Evolutionary conservation across 2,888 invertebrate genomes (phyloP).

Genomic region (Drepanosiphum platanoidis): DNA sequence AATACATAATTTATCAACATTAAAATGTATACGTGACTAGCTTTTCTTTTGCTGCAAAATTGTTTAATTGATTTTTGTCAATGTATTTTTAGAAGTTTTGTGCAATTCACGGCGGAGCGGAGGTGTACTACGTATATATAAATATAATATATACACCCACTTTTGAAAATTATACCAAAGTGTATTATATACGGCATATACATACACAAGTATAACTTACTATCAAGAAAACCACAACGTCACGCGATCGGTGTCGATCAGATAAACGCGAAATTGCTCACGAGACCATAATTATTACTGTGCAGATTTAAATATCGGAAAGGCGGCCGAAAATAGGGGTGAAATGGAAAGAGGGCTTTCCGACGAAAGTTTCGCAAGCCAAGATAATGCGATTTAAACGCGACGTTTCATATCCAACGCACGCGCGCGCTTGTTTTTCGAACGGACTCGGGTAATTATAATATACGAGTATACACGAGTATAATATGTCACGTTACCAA

Average conservation of each 20-base stretch:
- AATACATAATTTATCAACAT: not conserved
- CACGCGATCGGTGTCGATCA: slow-evolving; percentile 52
- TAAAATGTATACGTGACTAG: not conserved
- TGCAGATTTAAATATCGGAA: not conserved
- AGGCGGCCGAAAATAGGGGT: not conserved
- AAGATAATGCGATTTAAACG: not conserved
- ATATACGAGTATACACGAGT: too few relatives aligned
- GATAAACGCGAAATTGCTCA: slow-evolving; percentile 46
- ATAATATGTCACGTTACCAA: too few relatives aligned
- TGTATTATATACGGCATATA: not conserved
- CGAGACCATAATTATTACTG: slow-evolving; percentile 32
- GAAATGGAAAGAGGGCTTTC: not conserved
- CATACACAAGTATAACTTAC: not conserved
- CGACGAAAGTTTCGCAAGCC: not conserved
- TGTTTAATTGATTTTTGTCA: slow-evolving; percentile 14
- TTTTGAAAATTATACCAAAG: slow-evolving; percentile 14
- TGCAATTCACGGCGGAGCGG: not conserved
- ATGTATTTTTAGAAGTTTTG: not conserved
- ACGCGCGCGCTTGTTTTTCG: not conserved
- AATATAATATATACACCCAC: slow-evolving; percentile 16
- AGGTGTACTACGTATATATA: too few relatives aligned
- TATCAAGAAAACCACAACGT: slow-evolving; percentile 3
- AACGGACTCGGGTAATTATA: not conserved
- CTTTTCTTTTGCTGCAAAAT: not conserved
- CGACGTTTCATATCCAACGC: not conserved